Percentiles rank a stretch among this genome's conserved stretches.
Evolutionary conservation across 2,888 invertebrate genomes (phyloP).

Genomic region (Aphidius colemani): DNA sequence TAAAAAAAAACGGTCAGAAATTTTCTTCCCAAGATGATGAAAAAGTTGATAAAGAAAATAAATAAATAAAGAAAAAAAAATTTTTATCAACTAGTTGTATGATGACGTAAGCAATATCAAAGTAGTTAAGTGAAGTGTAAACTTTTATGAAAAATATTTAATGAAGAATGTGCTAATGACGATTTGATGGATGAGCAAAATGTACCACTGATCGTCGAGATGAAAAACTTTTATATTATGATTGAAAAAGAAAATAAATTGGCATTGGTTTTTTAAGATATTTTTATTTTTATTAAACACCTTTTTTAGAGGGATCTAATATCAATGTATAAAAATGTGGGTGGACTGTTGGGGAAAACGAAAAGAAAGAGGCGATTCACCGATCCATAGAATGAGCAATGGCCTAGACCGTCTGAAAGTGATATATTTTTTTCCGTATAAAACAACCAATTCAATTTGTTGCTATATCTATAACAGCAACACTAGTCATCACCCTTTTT

Average conservation of each 20-base stretch:
- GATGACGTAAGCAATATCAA: not conserved
- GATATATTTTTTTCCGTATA: constrained; percentile 36
- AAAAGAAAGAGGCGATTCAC: constrained; percentile 38
- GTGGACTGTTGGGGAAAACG: constrained; percentile 21
- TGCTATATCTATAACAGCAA: not conserved
- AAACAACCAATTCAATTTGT: constrained; percentile 19
- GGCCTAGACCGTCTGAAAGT: constrained; percentile 31
- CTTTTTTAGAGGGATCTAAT: no score
- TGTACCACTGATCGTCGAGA: not conserved
- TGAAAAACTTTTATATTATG: no score
- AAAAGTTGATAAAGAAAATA: not conserved
- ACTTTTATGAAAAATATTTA: not conserved
- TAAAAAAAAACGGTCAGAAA: no score
- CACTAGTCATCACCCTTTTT: constrained; percentile 2
- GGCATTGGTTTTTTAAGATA: no score
- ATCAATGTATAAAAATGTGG: constrained; percentile 2
- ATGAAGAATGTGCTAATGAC: constrained; percentile 41
- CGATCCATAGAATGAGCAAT: constrained; percentile 50
- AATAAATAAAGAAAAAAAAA: not conserved
- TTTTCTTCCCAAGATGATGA: no score
- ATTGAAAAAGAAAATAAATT: no score
- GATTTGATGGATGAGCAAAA: constrained; percentile 47
- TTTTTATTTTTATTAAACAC: no score
- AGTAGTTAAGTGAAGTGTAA: constrained; percentile 8
- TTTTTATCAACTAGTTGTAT: not conserved